Evolutionary conservation across 2,888 invertebrate genomes (phyloP).

Genomic region (Brachyptera risi): DNA sequence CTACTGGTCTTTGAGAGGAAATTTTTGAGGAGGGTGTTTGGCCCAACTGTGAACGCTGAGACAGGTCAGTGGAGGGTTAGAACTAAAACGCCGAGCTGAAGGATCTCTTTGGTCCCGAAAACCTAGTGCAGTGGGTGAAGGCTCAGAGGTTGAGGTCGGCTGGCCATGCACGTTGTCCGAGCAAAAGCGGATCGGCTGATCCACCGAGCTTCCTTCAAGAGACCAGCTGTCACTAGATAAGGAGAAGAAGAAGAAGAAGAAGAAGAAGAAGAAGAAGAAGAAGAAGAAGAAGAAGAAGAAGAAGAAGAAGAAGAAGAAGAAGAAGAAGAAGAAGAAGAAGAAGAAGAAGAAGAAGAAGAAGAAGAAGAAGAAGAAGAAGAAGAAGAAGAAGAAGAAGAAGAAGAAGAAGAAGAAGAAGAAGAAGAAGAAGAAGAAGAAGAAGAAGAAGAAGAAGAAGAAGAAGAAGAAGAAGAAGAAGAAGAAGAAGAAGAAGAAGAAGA

Average conservation of each 20-base stretch:
- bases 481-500: not conserved
- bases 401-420: not conserved
- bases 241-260: not conserved
- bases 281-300: not conserved
- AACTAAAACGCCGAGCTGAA: not conserved
- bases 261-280: not conserved
- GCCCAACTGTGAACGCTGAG: too few relatives aligned
- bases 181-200: too few relatives aligned
- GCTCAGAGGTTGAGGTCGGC: too few relatives aligned
- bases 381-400: not conserved
- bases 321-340: not conserved
- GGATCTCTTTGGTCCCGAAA: too few relatives aligned
- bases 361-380: not conserved
- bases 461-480: not conserved
- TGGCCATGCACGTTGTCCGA: too few relatives aligned
- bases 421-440: not conserved
- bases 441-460: not conserved
- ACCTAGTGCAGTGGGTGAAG: too few relatives aligned
- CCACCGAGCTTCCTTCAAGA: too few relatives aligned
- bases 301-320: not conserved
- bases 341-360: not conserved
- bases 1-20: too few relatives aligned
- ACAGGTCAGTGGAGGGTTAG: too few relatives aligned
- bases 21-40: too few relatives aligned
- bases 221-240: too few relatives aligned